Conservation (phyloP, 2,888 invertebrate species). For the Lottia scabra region DNA sequence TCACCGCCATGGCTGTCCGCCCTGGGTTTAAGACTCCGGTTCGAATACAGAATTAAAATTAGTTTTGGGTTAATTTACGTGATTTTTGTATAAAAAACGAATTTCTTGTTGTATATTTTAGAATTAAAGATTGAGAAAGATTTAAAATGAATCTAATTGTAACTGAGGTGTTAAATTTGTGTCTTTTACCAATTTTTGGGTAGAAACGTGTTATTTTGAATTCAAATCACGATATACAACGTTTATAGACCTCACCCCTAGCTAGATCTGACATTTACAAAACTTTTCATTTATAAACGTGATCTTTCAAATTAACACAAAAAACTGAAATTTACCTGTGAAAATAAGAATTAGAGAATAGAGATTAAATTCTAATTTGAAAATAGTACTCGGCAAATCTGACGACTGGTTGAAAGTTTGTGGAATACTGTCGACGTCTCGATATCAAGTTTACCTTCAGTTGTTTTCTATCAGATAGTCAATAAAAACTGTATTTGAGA, state of each 20-base stretch:
- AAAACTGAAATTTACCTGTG: background rate
- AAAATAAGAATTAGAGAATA: background rate
- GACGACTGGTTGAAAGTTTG: no score
- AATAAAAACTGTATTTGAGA: no score
- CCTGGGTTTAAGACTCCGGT: background rate
- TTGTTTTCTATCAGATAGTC: no score
- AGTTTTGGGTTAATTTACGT: constrained; percentile 3
- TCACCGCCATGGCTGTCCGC: background rate
- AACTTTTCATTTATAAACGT: background rate
- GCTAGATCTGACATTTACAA: background rate
- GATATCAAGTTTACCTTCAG: no score
- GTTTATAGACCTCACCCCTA: background rate
- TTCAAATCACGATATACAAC: background rate
- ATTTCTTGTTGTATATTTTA: background rate
- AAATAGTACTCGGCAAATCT: background rate
- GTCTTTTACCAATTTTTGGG: background rate
- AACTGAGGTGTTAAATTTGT: background rate
- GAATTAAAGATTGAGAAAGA: background rate
- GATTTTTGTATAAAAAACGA: background rate
- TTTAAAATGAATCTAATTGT: background rate
- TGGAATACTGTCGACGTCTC: no score
- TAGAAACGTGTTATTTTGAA: background rate
- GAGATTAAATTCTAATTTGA: background rate
- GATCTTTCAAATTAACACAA: background rate
- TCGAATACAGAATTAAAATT: constrained; percentile 1